phyloP scores from a whole-genome alignment of 2,113 vertebrate genomes.

The Balaenoptera acutorostrata region DNA sequence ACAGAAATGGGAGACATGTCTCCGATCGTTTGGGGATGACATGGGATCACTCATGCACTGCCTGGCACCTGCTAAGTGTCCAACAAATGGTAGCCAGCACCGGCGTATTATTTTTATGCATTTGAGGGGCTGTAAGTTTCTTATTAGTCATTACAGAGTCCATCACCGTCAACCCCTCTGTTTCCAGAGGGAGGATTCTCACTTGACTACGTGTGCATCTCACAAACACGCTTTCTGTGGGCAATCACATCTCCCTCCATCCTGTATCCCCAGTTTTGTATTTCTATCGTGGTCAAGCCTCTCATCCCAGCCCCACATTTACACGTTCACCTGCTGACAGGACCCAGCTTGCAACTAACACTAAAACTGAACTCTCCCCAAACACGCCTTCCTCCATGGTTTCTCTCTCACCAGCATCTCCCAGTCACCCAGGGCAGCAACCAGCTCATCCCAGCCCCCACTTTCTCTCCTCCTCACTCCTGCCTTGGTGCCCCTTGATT shows the following conservation, averaged over 20 bases:
- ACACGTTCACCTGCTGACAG: neutral
- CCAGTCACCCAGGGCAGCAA: neutral
- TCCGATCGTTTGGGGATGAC: neutral
- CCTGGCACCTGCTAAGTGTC: neutral
- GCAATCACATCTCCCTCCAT: neutral
- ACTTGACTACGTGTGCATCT: neutral
- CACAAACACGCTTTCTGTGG: neutral
- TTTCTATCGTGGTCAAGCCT: neutral
- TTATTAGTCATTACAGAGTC: neutral
- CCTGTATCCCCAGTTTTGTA: neutral
- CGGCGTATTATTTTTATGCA: neutral
- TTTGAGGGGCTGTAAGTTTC: neutral
- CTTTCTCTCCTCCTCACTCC: neutral
- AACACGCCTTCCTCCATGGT: rapidly evolving
- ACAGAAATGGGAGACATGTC: neutral
- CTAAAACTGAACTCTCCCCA: neutral
- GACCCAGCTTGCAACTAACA: neutral
- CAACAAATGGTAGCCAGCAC: neutral
- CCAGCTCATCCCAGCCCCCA: neutral
- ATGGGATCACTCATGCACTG: neutral
- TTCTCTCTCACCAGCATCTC: neutral
- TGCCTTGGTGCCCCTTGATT: neutral
- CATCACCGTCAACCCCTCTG: too few relatives aligned
- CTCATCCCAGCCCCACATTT: neutral
- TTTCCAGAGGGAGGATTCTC: neutral